Base-by-base conservation (phyloP, 30 jellyfish, hydroid and myxozoan species). In the Aurelia sp. region DNA sequence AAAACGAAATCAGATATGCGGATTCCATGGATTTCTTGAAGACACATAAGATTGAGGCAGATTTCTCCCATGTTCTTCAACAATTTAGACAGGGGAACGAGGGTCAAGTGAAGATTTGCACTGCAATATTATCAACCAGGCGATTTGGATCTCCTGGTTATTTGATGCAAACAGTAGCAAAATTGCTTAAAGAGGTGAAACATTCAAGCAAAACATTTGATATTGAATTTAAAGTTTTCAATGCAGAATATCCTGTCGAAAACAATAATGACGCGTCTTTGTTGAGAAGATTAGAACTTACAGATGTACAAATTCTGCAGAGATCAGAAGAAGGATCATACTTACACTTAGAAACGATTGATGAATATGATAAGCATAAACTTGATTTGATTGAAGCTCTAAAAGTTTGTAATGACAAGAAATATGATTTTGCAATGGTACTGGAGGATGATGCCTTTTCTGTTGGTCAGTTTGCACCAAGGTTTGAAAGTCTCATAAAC, bases 361-460 rank as follows among this genome's bases (percentile, higher is more conserved):
- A 78, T 64, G 19, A 27, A 6, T 78, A 61, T 78, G 89, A 78
- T 4, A 78, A 78, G 59, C 89, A 78, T 53, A 62, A 81, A 35
- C 41, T 78, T 40, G 89, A 78, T 44, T 33, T 62, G 40, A 62
- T 78, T 18, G 71, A 78, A 53, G 89, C 81, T 13, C 47, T 78
- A 33, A 50, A 41, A 15, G 27, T 62, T 12, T 78, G 89, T 41
- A 65, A 78, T 47, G 35, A 41, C 60, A 11, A 31, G 47, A 52
- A 58, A 30, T 78, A 78, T 62, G 57, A 78, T 4, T 78, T 23
- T 48, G 70, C 89, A 44, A 27, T 78, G 55, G n/a, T 78, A 18
- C 61, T 78, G 21, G 89, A 78, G 63, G 89, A 63, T 63, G 89
- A 78, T 78, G 89, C 89, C 13, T 78, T 78, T 78, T 69, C 89